Conservation (phyloP, 1,140 invertebrate species). For the Caenorhabditis briggsae region DNA sequence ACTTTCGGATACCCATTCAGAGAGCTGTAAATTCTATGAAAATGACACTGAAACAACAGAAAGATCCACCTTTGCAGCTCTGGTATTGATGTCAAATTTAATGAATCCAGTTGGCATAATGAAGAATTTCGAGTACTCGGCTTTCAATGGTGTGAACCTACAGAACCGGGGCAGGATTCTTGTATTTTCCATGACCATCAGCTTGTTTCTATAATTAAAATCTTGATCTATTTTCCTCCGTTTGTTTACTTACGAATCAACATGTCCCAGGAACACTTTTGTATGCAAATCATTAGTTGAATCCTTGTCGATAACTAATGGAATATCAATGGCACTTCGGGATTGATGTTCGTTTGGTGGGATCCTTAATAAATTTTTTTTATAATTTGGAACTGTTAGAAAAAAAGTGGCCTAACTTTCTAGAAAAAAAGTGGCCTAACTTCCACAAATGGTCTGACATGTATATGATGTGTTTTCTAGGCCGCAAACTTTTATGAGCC, state of each 20-base stretch:
- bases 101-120: slow-evolving; percentile 26
- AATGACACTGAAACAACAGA: neutral
- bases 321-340: slow-evolving; percentile 36
- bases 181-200: slow-evolving; percentile 50
- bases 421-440: no score
- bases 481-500: no score
- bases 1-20: slow-evolving; percentile 56
- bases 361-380: slow-evolving; percentile 30
- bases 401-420: no score
- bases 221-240: no score
- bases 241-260: slow-evolving; percentile 39
- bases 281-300: slow-evolving; percentile 38
- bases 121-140: slow-evolving; percentile 1
- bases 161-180: slow-evolving; percentile 40
- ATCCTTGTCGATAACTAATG: slow-evolving; percentile 55
- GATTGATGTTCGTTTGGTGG: slow-evolving; percentile 29
- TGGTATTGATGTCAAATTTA: slow-evolving; percentile 20
- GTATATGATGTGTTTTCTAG: no score
- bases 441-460: no score
- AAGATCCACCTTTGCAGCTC: neutral
- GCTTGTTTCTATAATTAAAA: slow-evolving; percentile 37
- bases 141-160: slow-evolving; percentile 25
- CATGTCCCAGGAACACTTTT: slow-evolving; percentile 58
- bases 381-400: neutral
- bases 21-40: slow-evolving; percentile 25